Conservation (phyloP, 1,140 invertebrate genomes). For the Lineus longissimus region DNA sequence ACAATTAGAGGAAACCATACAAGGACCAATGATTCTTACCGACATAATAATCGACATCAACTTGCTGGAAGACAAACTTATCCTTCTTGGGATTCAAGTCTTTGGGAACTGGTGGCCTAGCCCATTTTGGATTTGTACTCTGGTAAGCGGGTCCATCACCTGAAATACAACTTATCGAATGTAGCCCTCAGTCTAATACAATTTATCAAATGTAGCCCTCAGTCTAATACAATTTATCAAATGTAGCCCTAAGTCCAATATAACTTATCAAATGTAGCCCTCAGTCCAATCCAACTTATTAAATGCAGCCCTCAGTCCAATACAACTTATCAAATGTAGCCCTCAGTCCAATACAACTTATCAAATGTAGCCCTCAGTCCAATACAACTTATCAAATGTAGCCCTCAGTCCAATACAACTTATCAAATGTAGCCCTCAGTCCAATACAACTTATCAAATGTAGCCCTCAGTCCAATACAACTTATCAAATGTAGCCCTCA, state of each 20-base stretch:
- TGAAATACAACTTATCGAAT: constrained; percentile 5
- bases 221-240: constrained; percentile 1
- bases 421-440: no score
- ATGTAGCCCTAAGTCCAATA: neutral
- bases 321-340: neutral
- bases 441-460: no score
- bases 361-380: no score
- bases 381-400: no score
- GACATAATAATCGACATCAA: constrained; percentile 86
- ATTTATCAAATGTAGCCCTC: constrained; percentile 8
- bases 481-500: no score
- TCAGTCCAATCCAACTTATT: neutral
- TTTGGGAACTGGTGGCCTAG: constrained; percentile 64
- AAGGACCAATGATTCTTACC: constrained; percentile 52
- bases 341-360: no score
- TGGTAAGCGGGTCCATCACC: constrained; percentile 28
- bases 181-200: neutral
- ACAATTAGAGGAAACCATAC: neutral
- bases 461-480: no score
- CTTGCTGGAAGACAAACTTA: constrained; percentile 59
- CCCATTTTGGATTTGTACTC: constrained; percentile 53
- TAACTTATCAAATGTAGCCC: neutral
- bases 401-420: no score
- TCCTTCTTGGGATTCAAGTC: constrained; percentile 66
- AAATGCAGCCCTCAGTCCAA: neutral